Evolutionary conservation across 1,140 invertebrate species (phyloP).

Genomic region (Coelopa frigida): DNA sequence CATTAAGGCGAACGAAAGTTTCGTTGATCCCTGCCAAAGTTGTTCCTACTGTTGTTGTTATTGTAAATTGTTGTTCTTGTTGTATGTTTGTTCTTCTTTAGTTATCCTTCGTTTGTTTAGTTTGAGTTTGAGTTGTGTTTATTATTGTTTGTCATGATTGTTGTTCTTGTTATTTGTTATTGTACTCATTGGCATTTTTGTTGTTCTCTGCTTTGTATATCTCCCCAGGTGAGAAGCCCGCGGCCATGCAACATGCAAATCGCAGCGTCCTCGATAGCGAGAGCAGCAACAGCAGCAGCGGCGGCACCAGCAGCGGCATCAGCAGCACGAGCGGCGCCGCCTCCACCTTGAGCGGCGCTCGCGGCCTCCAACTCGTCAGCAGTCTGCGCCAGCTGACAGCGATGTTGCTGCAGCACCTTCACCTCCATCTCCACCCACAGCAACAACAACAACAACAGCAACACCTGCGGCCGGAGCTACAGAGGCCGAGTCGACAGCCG

Average conservation of each 20-base stretch:
- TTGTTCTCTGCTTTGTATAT: too few relatives aligned
- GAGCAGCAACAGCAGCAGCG: constrained; percentile 22
- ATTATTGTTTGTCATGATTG: not conserved
- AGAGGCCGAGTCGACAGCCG: too few relatives aligned
- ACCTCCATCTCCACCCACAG: too few relatives aligned
- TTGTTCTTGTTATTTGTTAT: not conserved
- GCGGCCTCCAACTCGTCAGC: too few relatives aligned
- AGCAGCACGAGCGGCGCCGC: too few relatives aligned
- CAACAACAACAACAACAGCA: too few relatives aligned
- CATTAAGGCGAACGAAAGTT: not conserved
- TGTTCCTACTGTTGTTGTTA: not conserved
- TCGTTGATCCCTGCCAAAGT: too few relatives aligned
- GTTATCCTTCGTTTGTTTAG: not conserved
- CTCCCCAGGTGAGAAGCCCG: constrained; percentile 57
- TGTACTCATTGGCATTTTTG: constrained; percentile 3
- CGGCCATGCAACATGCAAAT: constrained; percentile 59
- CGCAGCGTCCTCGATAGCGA: constrained; percentile 39
- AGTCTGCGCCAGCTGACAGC: too few relatives aligned
- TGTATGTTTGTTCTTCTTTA: not conserved
- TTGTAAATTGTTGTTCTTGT: not conserved
- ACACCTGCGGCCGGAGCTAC: too few relatives aligned
- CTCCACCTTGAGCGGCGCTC: too few relatives aligned
- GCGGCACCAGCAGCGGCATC: too few relatives aligned
- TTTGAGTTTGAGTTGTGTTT: not conserved
- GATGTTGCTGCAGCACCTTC: too few relatives aligned